These are phyloP conservation scores for Eupithecia pulchellata DNA, from an alignment of 2,888 invertebrate genomes.

Conservation along the genomic window DNA sequence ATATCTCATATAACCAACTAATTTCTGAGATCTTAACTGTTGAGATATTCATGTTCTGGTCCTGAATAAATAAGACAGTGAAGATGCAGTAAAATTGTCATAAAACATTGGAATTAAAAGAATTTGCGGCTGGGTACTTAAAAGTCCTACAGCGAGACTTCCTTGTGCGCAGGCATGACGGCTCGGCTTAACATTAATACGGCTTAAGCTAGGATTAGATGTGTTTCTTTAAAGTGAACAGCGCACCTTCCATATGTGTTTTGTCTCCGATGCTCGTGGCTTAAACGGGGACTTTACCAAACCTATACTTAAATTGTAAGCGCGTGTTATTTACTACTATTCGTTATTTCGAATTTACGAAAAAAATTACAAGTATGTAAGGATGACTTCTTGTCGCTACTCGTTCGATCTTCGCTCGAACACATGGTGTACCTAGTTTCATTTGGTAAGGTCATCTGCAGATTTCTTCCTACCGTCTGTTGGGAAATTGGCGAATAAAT, in stretches of 20 bases:
- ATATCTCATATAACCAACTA: neutral
- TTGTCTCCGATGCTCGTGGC: neutral
- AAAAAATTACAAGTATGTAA: too few species aligned
- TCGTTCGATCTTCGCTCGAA: too few species aligned
- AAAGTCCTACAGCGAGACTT: conserved; percentile 13
- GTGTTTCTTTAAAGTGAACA: conserved; percentile 26
- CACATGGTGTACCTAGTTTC: too few species aligned
- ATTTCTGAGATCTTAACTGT: neutral
- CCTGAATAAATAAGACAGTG: conserved; percentile 8
- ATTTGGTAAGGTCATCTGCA: too few species aligned
- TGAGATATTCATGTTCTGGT: neutral
- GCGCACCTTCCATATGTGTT: conserved; percentile 9
- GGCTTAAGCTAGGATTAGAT: conserved; percentile 22
- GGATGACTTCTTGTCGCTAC: too few species aligned
- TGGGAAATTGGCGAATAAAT: too few species aligned
- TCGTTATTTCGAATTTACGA: neutral
- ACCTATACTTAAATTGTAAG: neutral
- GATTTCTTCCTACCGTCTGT: too few species aligned
- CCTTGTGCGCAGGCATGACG: conserved; percentile 1
- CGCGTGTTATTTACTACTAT: neutral
- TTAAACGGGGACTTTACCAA: neutral
- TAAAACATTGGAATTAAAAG: conserved; percentile 18
- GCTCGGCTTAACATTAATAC: conserved; percentile 25
- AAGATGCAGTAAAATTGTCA: conserved; percentile 10
- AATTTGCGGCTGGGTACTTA: conserved; percentile 9